These are phyloP conservation scores for Zygogramma bicolorata DNA, from an alignment of 2,888 invertebrate genomes.

Conservation along the genomic window DNA sequence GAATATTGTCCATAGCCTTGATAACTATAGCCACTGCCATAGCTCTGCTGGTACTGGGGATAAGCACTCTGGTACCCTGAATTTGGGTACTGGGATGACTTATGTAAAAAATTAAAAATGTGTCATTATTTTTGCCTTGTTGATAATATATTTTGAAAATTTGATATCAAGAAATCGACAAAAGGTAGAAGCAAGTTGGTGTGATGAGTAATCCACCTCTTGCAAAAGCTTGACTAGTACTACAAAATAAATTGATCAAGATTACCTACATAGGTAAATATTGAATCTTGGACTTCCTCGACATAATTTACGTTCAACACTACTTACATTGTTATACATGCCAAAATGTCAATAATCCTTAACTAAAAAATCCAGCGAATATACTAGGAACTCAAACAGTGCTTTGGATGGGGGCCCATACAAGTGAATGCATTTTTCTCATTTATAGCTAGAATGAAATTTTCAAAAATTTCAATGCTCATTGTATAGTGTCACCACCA, in stretches of 20 bases:
- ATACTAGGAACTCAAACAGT: not conserved
- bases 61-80: conserved; percentile 53
- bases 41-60: conserved; percentile 51
- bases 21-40: conserved; percentile 51
- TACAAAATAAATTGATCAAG: too few species aligned
- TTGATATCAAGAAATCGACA: too few species aligned
- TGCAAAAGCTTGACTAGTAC: too few species aligned
- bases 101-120: not conserved
- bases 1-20: conserved; percentile 51
- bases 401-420: not conserved
- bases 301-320: conserved; percentile 17
- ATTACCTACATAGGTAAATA: too few species aligned
- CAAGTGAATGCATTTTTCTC: not conserved
- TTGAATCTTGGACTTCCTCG: too few species aligned
- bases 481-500: not conserved
- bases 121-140: too few species aligned
- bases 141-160: too few species aligned
- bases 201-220: too few species aligned
- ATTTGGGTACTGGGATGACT: conserved; percentile 49
- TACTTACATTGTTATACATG: conserved; percentile 54
- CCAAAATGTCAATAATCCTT: not conserved
- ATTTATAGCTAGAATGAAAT: not conserved
- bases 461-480: not conserved
- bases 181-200: too few species aligned
- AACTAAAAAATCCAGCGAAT: not conserved